Conservation (phyloP, 2,888 invertebrate species). For the Masnerella sp. region DNA sequence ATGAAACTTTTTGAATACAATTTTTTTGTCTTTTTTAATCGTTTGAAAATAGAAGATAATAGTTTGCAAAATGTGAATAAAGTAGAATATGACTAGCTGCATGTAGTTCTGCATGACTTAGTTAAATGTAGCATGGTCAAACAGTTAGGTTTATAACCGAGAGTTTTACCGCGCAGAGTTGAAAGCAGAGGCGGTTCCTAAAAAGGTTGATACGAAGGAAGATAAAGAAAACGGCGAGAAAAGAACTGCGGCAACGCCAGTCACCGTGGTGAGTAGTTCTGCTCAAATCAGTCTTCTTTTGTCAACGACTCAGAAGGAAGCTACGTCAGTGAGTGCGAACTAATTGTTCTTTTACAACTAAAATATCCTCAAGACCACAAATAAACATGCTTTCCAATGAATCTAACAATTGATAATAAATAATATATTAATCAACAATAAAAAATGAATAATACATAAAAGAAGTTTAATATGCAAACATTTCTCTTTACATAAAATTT, state of each 20-base stretch:
- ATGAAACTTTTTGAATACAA: too few species aligned
- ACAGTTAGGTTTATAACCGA: constrained; percentile 72
- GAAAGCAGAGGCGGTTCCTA: constrained; percentile 73
- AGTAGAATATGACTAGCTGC: constrained; percentile 54
- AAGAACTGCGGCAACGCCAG: constrained; percentile 67
- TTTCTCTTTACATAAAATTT: too few species aligned
- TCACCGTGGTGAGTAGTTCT: constrained; percentile 71
- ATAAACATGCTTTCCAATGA: too few species aligned
- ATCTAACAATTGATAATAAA: too few species aligned
- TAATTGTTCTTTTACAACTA: too few species aligned
- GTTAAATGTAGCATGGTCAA: constrained; percentile 65
- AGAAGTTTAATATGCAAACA: too few species aligned
- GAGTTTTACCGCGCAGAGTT: constrained; percentile 74
- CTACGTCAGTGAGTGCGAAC: background rate
- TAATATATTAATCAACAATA: too few species aligned
- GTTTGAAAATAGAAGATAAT: too few species aligned
- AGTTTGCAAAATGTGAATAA: constrained; percentile 19
- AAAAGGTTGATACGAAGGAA: constrained; percentile 75
- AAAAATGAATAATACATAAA: too few species aligned
- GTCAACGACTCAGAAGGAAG: constrained; percentile 8
- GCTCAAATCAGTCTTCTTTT: constrained; percentile 26
- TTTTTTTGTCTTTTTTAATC: too few species aligned
- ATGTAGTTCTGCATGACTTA: constrained; percentile 65
- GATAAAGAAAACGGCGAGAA: constrained; percentile 75
- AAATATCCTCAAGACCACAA: too few species aligned